Evolutionary conservation across 1,140 invertebrate species (phyloP), one percentile per base, ranked within the genome.

Genomic region (Drosophila tani): DNA sequence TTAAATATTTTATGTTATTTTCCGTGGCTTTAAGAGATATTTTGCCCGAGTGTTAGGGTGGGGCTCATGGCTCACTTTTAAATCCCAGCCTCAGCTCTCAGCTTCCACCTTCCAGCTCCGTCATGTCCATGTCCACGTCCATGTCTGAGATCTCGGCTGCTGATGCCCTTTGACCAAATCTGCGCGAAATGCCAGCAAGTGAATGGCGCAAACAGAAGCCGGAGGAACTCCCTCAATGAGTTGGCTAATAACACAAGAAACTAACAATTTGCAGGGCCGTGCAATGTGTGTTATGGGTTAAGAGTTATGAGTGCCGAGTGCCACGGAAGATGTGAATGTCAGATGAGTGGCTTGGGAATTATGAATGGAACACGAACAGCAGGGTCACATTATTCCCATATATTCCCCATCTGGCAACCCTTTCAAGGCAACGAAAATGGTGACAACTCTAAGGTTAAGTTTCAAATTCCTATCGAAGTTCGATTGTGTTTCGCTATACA

Each of bases 101-200:
- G 29, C 29, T 41, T 21, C 50, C 6, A 45, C 7, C n/a, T 35
- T 1, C 45, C 60, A 40, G 9, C 27, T 32, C 17, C 64, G 55
- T 46, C 64, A 71, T 56, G 21, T 49, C 19, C 24, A 40, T 49
- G 65, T 41, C 69, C 67, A 70, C 8, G 67, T 70, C 63, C 47
- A 70, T 58, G 66, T 58, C 69, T 43, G 8, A 74, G 70, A 74
- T 73, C 55, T 29, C 32, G 19, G 27, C 11, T 14, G 7, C 46
- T 17, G 70, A 74, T 74, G 70, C 68, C 55, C 70, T 74, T 60
- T 74, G 67, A 74, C 70, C 53, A 56, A 53, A 38, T 45, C 29
- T 41, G 45, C 45, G 27, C 55, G 11, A 74, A 74, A 73, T 74
- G 70, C 69, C 67, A 73, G 70, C 69, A 73, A 73, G 69, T 73